Evolutionary conservation across 2,797 vertebrate species (phyloP), one percentile per base, ranked within the genome.

Genomic region (Siniperca scherzeri): DNA sequence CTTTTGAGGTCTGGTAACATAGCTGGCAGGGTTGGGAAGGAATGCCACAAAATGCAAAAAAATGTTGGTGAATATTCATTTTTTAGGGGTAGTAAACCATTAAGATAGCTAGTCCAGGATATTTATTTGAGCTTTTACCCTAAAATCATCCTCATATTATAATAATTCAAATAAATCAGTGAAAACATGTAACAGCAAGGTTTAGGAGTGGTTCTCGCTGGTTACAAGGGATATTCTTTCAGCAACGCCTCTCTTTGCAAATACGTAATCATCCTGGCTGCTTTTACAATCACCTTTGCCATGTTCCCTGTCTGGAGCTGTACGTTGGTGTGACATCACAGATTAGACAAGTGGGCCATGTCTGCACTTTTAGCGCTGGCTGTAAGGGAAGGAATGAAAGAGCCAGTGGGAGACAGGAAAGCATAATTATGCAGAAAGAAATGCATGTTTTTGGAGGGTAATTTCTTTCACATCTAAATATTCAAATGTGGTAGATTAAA

Each of bases 231-330:
- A 66, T 60, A 68, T 65, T 60, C 33, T 42, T 62, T 53, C 9
- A 62, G 42, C 5, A 1, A n/a, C 2, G 10, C 21, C 61, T 73
- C 60, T 17, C 4, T 44, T 50, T 65, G 40, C 68, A 62, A 64
- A 66, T 40, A 57, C 12, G 19, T 56, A 50, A 76, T 65, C 62
- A 48, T n/a, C n/a, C 59, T 67, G 62, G 74, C 73, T 68, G 46
- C 61, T 78, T 66, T 66, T 16, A 30, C 46, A 53, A 10, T 66
- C 44, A 87, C 73, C 74, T 79, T 85, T 77, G 22, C 66, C 60
- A 61, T 62, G 75, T 79, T 84, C 42, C 66, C 48, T 30, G 53
- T 79, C 52, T 84, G 70, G 33, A 85, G 33, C 38, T 78, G 57
- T 30, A 25, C 8, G 42, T 72, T 76, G 48, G 25, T 70, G 16